Evolutionary conservation across 2,797 vertebrate species (phyloP).

Genomic region (Amblyraja radiata): DNA sequence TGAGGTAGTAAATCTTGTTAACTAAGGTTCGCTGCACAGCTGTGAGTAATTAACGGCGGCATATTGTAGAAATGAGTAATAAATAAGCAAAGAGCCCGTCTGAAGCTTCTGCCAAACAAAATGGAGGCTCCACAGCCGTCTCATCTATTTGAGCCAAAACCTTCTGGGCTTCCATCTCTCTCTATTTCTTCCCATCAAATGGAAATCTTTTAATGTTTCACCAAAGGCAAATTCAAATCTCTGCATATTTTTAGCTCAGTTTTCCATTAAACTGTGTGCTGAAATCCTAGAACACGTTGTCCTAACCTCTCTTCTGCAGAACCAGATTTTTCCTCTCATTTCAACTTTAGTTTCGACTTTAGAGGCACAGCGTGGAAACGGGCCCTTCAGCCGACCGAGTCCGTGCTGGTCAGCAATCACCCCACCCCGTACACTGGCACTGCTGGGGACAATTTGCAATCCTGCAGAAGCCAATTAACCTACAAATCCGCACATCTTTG

Average conservation of each 20-base stretch:
- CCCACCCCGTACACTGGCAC: too few relatives aligned
- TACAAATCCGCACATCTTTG: too few relatives aligned
- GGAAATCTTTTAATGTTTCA: neutral
- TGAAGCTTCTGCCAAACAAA: slow-evolving; percentile 33
- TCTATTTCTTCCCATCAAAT: neutral
- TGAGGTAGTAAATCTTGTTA: slow-evolving; percentile 26
- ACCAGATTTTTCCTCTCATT: neutral
- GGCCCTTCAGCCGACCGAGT: too few relatives aligned
- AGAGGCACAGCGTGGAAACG: too few relatives aligned
- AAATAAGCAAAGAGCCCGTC: slow-evolving; percentile 1
- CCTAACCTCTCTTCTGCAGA: slow-evolving; percentile 4
- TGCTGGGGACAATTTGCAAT: too few relatives aligned
- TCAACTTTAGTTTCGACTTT: neutral
- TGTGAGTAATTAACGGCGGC: slow-evolving; percentile 16
- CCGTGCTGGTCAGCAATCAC: too few relatives aligned
- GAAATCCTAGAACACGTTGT: neutral
- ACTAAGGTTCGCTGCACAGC: slow-evolving; percentile 28
- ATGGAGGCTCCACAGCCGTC: slow-evolving; percentile 12
- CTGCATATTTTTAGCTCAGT: neutral
- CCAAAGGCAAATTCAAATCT: slow-evolving; percentile 27
- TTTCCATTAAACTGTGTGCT: slow-evolving; percentile 12
- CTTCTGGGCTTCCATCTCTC: neutral
- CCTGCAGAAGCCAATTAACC: too few relatives aligned
- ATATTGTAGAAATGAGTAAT: slow-evolving; percentile 38
- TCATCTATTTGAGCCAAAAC: slow-evolving; percentile 31